These are phyloP conservation scores for Anguilla japonica DNA, from an alignment of 2,113 vertebrate genomes.

Conservation along the genomic window DNA sequence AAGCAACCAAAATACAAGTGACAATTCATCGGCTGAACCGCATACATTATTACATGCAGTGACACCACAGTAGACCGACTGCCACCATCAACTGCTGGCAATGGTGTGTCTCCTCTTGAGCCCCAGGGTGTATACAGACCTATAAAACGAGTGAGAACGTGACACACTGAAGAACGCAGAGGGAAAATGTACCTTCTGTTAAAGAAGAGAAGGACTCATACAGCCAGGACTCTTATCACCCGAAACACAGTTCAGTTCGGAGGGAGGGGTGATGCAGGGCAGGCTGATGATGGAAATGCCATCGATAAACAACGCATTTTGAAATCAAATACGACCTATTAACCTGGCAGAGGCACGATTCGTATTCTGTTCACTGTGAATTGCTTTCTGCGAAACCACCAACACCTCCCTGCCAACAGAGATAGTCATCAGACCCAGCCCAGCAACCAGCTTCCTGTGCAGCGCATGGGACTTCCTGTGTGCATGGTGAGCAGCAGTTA, in stretches of 20 bases:
- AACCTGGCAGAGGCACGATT: too few species aligned
- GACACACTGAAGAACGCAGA: neutral
- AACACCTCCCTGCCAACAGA: neutral
- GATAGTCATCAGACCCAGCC: neutral
- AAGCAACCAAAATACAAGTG: neutral
- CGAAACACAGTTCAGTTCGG: too few species aligned
- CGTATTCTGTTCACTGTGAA: neutral
- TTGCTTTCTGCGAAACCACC: neutral
- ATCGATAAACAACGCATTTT: too few species aligned
- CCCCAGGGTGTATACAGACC: neutral
- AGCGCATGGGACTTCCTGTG: neutral
- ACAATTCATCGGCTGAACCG: neutral
- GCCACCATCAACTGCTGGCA: neutral
- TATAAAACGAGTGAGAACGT: neutral
- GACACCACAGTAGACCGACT: neutral
- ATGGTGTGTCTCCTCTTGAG: neutral
- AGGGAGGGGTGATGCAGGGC: too few species aligned
- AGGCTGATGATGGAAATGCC: neutral
- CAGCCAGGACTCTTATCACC: too few species aligned
- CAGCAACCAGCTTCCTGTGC: neutral
- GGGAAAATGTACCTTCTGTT: neutral
- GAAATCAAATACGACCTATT: too few species aligned
- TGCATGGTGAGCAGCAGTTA: neutral
- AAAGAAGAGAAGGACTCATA: neutral
- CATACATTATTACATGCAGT: neutral